phyloP scores from a whole-genome alignment of 1,140 invertebrate species.

The Laupala kohalensis region DNA sequence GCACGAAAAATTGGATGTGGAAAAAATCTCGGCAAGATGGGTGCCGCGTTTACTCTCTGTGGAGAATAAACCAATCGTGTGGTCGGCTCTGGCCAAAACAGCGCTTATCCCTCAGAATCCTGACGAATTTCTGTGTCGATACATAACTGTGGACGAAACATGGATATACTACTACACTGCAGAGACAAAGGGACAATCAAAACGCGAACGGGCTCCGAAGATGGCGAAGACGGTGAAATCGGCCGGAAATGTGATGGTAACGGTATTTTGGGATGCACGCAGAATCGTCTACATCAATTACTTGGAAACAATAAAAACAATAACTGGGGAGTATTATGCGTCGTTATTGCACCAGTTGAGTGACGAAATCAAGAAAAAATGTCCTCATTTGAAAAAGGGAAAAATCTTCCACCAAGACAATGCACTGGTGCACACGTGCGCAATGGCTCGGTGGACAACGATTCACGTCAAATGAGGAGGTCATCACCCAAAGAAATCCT shows the following conservation, averaged over 20 bases:
- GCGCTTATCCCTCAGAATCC: neutral
- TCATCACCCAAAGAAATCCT: too few species aligned
- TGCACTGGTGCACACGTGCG: neutral
- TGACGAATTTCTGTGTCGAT: slow-evolving; percentile 16
- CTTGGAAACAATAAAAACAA: slow-evolving; percentile 31
- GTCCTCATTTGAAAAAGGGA: neutral
- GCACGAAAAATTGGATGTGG: neutral
- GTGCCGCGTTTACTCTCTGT: neutral
- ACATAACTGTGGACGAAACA: slow-evolving; percentile 25
- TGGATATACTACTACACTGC: slow-evolving; percentile 24
- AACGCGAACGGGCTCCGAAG: slow-evolving; percentile 12
- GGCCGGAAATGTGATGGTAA: slow-evolving; percentile 21
- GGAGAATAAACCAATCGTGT: neutral
- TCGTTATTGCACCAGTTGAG: slow-evolving; percentile 18
- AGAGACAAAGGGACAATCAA: slow-evolving; percentile 26
- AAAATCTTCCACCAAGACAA: neutral
- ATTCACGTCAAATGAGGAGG: too few species aligned
- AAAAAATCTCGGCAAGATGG: slow-evolving; percentile 1
- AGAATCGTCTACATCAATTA: slow-evolving; percentile 19
- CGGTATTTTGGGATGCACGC: slow-evolving; percentile 20
- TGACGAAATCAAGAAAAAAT: slow-evolving; percentile 15
- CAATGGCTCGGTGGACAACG: too few species aligned
- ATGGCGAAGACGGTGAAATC: slow-evolving; percentile 22
- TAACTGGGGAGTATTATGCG: slow-evolving; percentile 22
- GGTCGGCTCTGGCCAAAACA: slow-evolving; percentile 2